Evolutionary conservation across 2,113 vertebrate genomes (phyloP).

Genomic region (Takifugu bimaculatus): DNA sequence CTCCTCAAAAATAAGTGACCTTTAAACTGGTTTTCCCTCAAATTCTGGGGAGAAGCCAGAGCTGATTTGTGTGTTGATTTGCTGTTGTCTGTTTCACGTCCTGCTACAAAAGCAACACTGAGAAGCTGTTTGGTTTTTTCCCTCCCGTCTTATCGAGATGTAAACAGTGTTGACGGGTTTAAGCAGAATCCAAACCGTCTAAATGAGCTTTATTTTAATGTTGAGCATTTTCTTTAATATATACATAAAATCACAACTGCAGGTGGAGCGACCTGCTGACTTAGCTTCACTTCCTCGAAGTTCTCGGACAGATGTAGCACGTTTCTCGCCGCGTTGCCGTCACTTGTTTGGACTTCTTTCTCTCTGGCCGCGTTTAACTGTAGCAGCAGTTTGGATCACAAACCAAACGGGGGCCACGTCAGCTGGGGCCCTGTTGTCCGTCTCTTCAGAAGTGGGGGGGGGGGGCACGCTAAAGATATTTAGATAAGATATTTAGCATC

Average conservation of each 20-base stretch:
- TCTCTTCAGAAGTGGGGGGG: too few relatives aligned
- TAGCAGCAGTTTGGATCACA: conserved; percentile 38
- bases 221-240: conserved; percentile 14
- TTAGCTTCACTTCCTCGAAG: conserved; percentile 35
- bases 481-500: conserved; percentile 20
- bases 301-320: conserved; percentile 48
- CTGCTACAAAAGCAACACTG: conserved; percentile 33
- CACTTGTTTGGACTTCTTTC: conserved; percentile 11
- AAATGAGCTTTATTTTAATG: conserved; percentile 49
- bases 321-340: conserved; percentile 36
- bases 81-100: conserved; percentile 35
- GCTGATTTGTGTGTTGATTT: conserved; percentile 7
- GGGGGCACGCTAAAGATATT: conserved; percentile 45
- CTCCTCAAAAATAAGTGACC: conserved; percentile 50
- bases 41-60: conserved; percentile 16
- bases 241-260: conserved; percentile 29
- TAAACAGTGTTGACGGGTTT: conserved; percentile 67
- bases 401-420: conserved; percentile 42
- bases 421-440: not conserved
- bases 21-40: conserved; percentile 43
- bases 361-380: conserved; percentile 17
- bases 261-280: conserved; percentile 41
- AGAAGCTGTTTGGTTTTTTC: conserved; percentile 21
- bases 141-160: conserved; percentile 18
- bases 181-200: conserved; percentile 46